phyloP scores from a whole-genome alignment of 1,140 invertebrate genomes.

The Bombus haemorrhoidalis region DNA sequence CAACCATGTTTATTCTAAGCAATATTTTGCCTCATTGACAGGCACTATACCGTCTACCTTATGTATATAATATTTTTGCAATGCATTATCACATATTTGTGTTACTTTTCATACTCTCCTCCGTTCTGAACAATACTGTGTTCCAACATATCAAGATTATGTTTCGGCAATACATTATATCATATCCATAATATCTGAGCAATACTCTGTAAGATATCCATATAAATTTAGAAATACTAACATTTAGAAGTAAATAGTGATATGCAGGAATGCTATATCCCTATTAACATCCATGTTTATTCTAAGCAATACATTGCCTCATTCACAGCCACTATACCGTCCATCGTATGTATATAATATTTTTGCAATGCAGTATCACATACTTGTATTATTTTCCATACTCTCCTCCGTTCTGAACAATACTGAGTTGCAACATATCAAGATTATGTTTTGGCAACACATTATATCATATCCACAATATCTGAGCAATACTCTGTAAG shows the following conservation, averaged over 20 bases:
- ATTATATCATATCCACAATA: not conserved
- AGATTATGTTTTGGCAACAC: not conserved
- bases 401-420: rapidly evolving
- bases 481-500: not conserved
- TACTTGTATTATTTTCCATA: too few relatives aligned
- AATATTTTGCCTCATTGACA: rapidly evolving
- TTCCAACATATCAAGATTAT: not conserved
- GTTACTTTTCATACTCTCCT: too few relatives aligned
- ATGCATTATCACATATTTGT: not conserved
- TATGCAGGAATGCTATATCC: rapidly evolving
- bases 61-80: too few relatives aligned
- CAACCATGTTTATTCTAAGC: too few relatives aligned
- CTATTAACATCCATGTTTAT: too few relatives aligned
- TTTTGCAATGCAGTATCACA: too few relatives aligned
- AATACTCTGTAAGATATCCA: not conserved
- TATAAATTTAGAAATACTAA: too few relatives aligned
- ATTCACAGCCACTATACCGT: rapidly evolving
- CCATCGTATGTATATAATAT: rapidly evolving
- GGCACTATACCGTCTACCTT: rapidly evolving
- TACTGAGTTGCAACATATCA: not conserved
- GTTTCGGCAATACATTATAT: not conserved
- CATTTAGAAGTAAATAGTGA: too few relatives aligned
- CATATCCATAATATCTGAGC: not conserved
- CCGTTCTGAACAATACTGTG: not conserved
- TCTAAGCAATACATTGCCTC: rapidly evolving